Evolutionary conservation across 2,113 vertebrate species (phyloP).

Genomic region (Etia nguti): DNA sequence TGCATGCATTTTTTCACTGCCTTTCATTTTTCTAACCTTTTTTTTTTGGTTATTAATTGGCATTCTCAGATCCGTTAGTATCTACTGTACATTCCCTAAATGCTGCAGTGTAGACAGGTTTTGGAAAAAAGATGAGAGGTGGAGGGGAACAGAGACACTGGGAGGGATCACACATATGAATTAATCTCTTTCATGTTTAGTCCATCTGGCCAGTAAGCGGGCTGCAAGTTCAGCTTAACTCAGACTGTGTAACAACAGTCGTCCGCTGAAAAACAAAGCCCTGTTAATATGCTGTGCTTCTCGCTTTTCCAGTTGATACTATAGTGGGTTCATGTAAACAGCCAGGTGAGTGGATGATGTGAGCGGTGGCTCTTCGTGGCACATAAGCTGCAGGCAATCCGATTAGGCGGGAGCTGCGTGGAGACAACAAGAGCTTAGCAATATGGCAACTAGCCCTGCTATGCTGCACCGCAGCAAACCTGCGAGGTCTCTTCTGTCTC

Average conservation of each 20-base stretch:
- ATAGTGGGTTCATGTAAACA: neutral
- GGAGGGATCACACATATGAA: constrained; percentile 47
- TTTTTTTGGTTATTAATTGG: constrained; percentile 24
- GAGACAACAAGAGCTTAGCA: constrained; percentile 56
- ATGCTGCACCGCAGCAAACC: neutral
- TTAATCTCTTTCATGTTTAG: constrained; percentile 63
- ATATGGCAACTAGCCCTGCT: constrained; percentile 33
- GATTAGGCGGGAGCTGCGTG: constrained; percentile 50
- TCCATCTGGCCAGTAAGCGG: constrained; percentile 48
- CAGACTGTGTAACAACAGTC: neutral
- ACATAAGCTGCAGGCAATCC: constrained; percentile 48
- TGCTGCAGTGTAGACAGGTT: constrained; percentile 1
- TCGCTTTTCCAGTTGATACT: neutral
- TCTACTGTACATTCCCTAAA: neutral
- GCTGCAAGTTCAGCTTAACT: neutral
- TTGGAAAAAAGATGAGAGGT: constrained; percentile 11
- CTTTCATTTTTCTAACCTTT: constrained; percentile 13
- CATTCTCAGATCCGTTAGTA: constrained; percentile 14
- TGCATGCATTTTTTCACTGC: neutral
- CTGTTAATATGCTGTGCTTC: neutral
- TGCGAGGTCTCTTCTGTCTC: constrained; percentile 1
- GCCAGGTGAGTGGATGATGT: constrained; percentile 44
- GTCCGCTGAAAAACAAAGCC: neutral
- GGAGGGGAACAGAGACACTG: neutral
- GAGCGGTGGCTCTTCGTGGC: constrained; percentile 14